Base-by-base conservation (phyloP, 2,113 vertebrate genomes). In the Gymnarchus niloticus region DNA sequence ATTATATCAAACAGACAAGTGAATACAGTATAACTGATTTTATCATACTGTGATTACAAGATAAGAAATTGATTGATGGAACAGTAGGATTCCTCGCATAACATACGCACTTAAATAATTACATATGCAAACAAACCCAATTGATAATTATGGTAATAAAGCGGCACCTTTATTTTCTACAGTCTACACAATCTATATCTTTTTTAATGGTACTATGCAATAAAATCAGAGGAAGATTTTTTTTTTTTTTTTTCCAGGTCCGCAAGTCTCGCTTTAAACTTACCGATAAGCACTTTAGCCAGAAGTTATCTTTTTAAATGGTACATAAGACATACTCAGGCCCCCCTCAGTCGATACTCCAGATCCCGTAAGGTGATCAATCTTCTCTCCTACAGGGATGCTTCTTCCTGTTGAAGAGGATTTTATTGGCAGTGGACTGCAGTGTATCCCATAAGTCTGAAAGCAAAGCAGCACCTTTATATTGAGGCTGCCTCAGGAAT, bases 361-460 rank as follows among this genome's bases (percentile, higher is more conserved):
- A 23, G 54, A 83, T 57, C 41, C 49, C n/a, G 21, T 19, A 52
- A 59, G 37, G 82, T 46, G 54, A 41, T 83, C 56, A 83, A 83
- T 83, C 56, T 44, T 44, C 56, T 59, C 82, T 56, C 33, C 54
- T 59, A 37, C 33, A 83, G 82, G 33, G 54, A 46, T 54, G n/a
- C 44, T 46, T 80, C 19, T n/a, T 80, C 44, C 76, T 49, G 19
- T 49, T 48, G 44, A 80, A 80, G 76, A 80, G 44, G 46, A 80
- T 80, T 80, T 80, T 80, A 80, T 80, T 80, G 76, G 76, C 76
- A 80, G 41, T 10, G 44, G 17, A 23, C 41, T 25, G 44, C 3
- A 41, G 9, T 80, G n/a, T 49, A n/a, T 17, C 76, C 76, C 76
- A 80, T 80, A 46, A 80, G 82, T 83, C 41, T 83, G 57, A 59